Conservation (phyloP, 2,888 invertebrate genomes). For the Morinoia aosen region DNA sequence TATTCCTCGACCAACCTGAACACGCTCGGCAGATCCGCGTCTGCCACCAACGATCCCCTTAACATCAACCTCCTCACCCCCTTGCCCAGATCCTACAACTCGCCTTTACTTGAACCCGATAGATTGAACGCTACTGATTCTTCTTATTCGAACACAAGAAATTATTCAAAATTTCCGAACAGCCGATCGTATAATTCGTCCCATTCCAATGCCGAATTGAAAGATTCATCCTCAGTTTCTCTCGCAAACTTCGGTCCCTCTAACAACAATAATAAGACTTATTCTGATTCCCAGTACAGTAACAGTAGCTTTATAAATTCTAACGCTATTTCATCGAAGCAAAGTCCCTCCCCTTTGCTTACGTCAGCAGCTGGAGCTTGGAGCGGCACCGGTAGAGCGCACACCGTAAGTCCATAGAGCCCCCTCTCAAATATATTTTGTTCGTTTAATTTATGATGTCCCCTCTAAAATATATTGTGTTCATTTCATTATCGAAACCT, state of each 20-base stretch:
- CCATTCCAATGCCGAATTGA: not conserved
- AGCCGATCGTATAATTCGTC: conserved; percentile 25
- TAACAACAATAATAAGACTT: conserved; percentile 14
- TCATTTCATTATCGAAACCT: not conserved
- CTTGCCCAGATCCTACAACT: conserved; percentile 18
- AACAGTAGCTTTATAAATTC: conserved; percentile 37
- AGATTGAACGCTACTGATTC: not conserved
- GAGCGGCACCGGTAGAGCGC: conserved; percentile 26
- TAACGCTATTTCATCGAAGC: conserved; percentile 15
- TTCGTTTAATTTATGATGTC: not conserved
- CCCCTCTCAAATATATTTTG: not conserved
- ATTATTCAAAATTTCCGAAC: not conserved
- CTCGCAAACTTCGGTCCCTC: conserved; percentile 8
- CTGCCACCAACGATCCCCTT: not conserved
- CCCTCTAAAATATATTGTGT: not conserved
- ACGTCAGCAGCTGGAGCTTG: conserved; percentile 20
- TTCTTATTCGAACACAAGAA: not conserved
- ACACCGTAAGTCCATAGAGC: conserved; percentile 1
- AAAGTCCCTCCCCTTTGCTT: conserved; percentile 30
- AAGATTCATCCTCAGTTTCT: conserved; percentile 29
- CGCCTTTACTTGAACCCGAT: not conserved
- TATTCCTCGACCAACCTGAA: conserved; percentile 26
- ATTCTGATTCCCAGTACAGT: not conserved
- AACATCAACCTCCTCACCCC: conserved; percentile 19
- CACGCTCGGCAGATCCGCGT: not conserved